Percentiles rank a stretch among this genome's conserved stretches.
phyloP scores from a whole-genome alignment of 2,888 invertebrate genomes.

The Ramazzottius varieornatus region DNA sequence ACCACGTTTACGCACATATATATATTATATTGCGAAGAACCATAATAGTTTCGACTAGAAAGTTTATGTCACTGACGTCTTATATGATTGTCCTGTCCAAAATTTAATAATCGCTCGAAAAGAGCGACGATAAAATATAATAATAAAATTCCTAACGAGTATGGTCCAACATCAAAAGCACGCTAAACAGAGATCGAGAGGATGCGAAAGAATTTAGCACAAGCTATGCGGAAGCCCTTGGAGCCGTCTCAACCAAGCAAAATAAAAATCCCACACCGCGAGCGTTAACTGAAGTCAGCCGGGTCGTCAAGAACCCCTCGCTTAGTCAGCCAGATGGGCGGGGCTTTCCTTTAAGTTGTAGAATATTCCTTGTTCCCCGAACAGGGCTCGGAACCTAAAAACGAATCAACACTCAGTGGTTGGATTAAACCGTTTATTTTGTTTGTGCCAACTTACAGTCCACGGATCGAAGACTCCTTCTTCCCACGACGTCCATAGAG shows the following conservation, averaged over 20 bases:
- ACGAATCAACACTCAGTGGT: neutral
- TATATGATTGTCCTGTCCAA: too few relatives aligned
- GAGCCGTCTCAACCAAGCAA: neutral
- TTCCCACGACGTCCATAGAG: constrained; percentile 28
- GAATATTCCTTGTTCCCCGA: neutral
- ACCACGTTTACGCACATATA: too few relatives aligned
- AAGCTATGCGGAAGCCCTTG: neutral
- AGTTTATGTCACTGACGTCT: too few relatives aligned
- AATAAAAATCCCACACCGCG: neutral
- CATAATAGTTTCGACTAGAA: too few relatives aligned
- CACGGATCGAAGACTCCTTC: neutral
- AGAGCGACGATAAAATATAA: too few relatives aligned
- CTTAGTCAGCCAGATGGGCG: neutral
- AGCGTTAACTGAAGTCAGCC: neutral
- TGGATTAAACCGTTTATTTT: neutral
- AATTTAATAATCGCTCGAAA: too few relatives aligned
- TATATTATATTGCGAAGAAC: too few relatives aligned
- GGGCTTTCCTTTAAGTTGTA: neutral
- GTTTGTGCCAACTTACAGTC: neutral
- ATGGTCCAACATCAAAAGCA: too few relatives aligned
- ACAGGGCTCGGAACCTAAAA: neutral
- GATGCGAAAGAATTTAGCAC: too few relatives aligned
- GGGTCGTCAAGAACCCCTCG: neutral
- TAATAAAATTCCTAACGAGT: too few relatives aligned
- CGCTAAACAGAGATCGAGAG: too few relatives aligned